These are phyloP conservation scores for Prunella himalayana DNA, from an alignment of 2,113 vertebrate genomes.

Conservation along the genomic window DNA sequence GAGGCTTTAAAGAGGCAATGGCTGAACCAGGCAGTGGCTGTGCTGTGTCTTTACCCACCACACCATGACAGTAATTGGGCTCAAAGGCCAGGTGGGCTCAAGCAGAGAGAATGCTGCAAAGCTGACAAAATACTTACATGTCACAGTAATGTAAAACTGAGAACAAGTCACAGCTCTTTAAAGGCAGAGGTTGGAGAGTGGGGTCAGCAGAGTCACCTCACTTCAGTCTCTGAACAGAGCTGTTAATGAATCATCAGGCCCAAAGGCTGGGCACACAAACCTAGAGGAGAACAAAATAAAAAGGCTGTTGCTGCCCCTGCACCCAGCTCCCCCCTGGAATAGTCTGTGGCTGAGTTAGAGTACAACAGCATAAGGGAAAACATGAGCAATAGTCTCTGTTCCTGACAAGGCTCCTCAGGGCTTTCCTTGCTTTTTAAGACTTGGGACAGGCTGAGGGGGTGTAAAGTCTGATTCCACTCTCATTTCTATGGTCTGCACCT, in stretches of 20 bases:
- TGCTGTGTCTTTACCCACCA: neutral
- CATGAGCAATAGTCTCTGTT: neutral
- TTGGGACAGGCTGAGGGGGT: neutral
- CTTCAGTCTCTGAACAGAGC: neutral
- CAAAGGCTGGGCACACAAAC: neutral
- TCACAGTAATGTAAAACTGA: neutral
- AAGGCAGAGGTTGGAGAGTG: neutral
- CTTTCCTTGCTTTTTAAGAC: neutral
- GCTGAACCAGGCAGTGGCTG: neutral
- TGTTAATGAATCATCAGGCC: neutral
- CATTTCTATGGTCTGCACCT: neutral
- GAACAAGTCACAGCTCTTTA: neutral
- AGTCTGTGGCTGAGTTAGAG: too few relatives aligned
- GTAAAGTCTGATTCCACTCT: neutral
- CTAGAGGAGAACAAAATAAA: neutral
- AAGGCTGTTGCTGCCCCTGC: neutral
- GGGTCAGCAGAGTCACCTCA: neutral
- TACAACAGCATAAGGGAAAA: neutral
- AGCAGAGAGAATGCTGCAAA: neutral
- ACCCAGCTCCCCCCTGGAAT: neutral
- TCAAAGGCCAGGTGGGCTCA: neutral
- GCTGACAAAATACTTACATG: neutral
- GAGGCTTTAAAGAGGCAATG: neutral
- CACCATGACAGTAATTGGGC: neutral
- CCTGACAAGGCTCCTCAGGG: neutral